Conservation (phyloP, 2,888 invertebrate genomes). For the Morpho deidamia region DNA sequence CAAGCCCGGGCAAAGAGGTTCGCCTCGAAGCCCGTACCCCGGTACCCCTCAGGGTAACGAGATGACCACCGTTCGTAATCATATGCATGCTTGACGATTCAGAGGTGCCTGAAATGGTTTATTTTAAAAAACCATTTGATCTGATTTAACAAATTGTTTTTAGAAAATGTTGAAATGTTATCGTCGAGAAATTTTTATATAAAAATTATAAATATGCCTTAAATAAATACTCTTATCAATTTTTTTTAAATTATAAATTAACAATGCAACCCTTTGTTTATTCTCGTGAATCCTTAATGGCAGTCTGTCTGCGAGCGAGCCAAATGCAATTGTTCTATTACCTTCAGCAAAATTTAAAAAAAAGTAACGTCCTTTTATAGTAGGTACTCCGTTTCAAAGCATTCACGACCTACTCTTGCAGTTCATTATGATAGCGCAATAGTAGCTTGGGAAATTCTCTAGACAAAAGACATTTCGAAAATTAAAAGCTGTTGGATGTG, state of each 20-base stretch:
- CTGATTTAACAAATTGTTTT: no score
- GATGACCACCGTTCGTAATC: no score
- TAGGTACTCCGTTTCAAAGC: constrained; percentile 42
- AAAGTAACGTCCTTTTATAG: constrained; percentile 34
- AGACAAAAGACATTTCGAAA: constrained; percentile 47
- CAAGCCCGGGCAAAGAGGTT: no score
- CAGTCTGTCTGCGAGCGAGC: constrained; percentile 22
- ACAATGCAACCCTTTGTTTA: constrained; percentile 23
- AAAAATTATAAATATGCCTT: no score
- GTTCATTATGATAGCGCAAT: constrained; percentile 51
- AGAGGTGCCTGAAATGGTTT: no score
- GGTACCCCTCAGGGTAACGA: no score
- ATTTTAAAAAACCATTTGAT: no score
- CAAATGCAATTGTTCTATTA: constrained; percentile 39
- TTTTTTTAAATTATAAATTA: constrained; percentile 12
- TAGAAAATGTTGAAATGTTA: no score
- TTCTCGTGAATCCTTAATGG: constrained; percentile 26
- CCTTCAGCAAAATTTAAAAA: constrained; percentile 30
- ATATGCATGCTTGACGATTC: no score
- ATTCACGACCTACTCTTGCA: constrained; percentile 36
- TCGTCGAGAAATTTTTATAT: no score
- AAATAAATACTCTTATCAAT: not conserved
- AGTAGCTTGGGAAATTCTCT: constrained; percentile 32
- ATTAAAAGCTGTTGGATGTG: constrained; percentile 34
- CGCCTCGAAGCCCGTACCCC: no score